A percentile compares a stretch with the other conserved stretches of the same genome.
phyloP scores from a whole-genome alignment of 2,113 vertebrate species.

The Ancistrus triradiatus region DNA sequence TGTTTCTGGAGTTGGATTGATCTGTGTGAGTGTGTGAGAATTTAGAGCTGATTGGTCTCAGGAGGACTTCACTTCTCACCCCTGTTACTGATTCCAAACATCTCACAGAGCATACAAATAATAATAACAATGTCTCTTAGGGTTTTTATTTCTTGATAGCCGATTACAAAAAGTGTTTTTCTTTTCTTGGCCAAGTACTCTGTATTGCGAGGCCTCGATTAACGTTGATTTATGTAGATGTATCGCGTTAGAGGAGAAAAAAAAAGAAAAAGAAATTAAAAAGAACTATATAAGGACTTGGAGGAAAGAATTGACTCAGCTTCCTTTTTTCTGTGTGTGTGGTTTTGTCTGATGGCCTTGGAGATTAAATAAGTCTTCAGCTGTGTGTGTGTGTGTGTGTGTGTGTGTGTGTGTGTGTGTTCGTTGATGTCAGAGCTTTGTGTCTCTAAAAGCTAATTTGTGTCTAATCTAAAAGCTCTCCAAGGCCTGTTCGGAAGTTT shows the following conservation, averaged over 20 bases:
- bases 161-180: constrained; percentile 44
- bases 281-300: constrained; percentile 38
- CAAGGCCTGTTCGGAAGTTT: too few relatives aligned
- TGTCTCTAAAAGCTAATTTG: too few relatives aligned
- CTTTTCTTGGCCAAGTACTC: constrained; percentile 56
- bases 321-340: background rate
- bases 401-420: background rate
- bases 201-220: constrained; percentile 62
- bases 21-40: constrained; percentile 22
- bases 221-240: constrained; percentile 63
- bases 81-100: constrained; percentile 61
- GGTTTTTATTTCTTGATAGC: constrained; percentile 60
- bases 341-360: too few relatives aligned
- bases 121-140: constrained; percentile 52
- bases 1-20: too few relatives aligned
- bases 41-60: constrained; percentile 32
- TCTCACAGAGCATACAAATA: constrained; percentile 70
- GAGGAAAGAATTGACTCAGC: constrained; percentile 35
- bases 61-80: constrained; percentile 54
- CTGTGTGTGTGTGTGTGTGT: background rate
- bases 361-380: too few relatives aligned
- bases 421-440: too few relatives aligned
- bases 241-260: constrained; percentile 65
- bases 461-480: too few relatives aligned
- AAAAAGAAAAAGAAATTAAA: constrained; percentile 51